These are phyloP conservation scores for Torymus texanus DNA, from an alignment of 2,888 invertebrate species.

Conservation along the genomic window DNA sequence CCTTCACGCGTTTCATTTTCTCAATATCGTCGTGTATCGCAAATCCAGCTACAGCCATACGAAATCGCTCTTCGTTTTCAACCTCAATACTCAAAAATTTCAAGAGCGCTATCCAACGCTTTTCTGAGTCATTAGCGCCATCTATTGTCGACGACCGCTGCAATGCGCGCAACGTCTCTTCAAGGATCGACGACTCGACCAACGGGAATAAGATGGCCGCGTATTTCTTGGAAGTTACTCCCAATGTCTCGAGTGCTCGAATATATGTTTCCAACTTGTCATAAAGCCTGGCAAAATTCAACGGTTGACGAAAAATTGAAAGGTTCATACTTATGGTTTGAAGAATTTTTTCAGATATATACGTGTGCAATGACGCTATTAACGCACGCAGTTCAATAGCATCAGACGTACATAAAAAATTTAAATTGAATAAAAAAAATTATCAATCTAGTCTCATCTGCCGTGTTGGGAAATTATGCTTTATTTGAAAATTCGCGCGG, in stretches of 20 bases:
- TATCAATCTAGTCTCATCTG: no score
- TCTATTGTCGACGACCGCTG: slow-evolving; percentile 8
- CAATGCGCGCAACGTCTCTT: slow-evolving; percentile 60
- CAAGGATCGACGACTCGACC: slow-evolving; percentile 61
- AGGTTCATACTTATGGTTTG: no score
- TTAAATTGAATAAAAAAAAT: no score
- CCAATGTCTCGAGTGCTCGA: slow-evolving; percentile 58
- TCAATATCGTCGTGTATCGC: slow-evolving; percentile 19
- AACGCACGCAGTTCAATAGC: no score
- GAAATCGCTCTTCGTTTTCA: not conserved
- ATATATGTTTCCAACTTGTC: slow-evolving; percentile 65
- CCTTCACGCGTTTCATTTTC: slow-evolving; percentile 4
- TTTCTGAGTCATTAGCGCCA: slow-evolving; percentile 14
- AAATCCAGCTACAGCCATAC: slow-evolving; percentile 5
- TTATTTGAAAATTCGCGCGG: no score
- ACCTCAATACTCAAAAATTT: slow-evolving; percentile 37
- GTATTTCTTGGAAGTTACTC: slow-evolving; percentile 51
- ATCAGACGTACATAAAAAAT: no score
- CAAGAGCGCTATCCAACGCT: slow-evolving; percentile 26
- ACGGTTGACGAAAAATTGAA: not conserved
- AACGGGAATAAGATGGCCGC: slow-evolving; percentile 57
- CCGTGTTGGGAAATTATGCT: no score
- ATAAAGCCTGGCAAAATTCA: slow-evolving; percentile 51
- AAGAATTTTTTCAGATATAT: no score
- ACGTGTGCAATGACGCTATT: no score